Evolutionary conservation across 2,888 invertebrate species (phyloP), one percentile per base, ranked within the genome.

Genomic region (Cephus nigrinus): DNA sequence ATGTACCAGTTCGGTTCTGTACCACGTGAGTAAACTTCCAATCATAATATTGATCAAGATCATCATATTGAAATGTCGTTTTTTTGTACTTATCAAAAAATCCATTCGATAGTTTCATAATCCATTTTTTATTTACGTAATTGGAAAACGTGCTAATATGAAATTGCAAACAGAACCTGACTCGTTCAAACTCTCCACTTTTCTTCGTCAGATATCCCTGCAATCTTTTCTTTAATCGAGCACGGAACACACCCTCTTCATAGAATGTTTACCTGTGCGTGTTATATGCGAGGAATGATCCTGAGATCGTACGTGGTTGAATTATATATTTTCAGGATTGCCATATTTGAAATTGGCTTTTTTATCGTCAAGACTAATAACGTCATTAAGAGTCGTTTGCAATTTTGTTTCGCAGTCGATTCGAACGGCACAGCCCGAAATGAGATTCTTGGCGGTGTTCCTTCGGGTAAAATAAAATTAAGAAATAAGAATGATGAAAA

Each of bases 151-250:
- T 55, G 23, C 23, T 9, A 55, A 55, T 82, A 78, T 84, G 81
- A 85, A 85, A 86, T 88, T 87, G 85, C 86, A 88, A 86, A 87
- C 86, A 86, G 88, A 88, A 88, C 86, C 86, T 84, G 82, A 80
- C 74, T 76, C 78, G 80, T 81, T 83, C 86, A 85, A 87, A 88
- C 85, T 86, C 87, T 88, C 86, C 86, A 86, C 84, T 84, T 87
- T 81, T 82, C 80, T 83, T 80, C 55, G 23, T 55, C 23, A 23
- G 55, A 9, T 55, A 23, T 55, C 82, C 81, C 81, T 81, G 85
- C 86, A 88, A 88, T 89, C 86, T 88, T 84, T 86, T 88, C 89
- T 89, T 88, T 87, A 89, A 89, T 87, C 88, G 87, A 88, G 83
- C 80, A 82, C 79, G 85, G 80, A 81, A 3, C 23, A 9, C 55